These are phyloP conservation scores for Phania funesta DNA, from an alignment of 2,888 invertebrate genomes.

Conservation along the genomic window DNA sequence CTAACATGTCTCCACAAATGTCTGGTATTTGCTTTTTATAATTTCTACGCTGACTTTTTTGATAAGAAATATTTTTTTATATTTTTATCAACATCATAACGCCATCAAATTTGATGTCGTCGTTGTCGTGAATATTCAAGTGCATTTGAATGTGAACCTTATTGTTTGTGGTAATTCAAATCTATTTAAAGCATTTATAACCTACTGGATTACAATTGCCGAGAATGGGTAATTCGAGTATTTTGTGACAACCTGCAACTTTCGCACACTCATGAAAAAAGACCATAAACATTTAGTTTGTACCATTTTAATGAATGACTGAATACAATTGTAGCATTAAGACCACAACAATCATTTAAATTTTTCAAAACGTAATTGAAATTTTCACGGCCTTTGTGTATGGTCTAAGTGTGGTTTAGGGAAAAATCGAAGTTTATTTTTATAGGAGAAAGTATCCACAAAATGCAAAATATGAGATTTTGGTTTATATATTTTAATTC, in stretches of 20 bases:
- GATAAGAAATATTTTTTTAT: slow-evolving; percentile 28
- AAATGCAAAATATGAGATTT: background rate
- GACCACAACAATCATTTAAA: background rate
- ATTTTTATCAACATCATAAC: slow-evolving; percentile 7
- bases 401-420: slow-evolving; percentile 4
- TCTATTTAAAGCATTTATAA: slow-evolving; percentile 38
- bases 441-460: background rate
- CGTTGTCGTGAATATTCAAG: slow-evolving; percentile 4
- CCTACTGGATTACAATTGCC: background rate
- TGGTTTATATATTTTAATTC: too few species aligned
- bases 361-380: background rate
- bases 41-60: background rate
- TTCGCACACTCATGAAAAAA: background rate
- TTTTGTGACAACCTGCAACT: background rate
- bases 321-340: background rate
- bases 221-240: slow-evolving; percentile 34
- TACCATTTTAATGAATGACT: background rate
- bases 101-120: background rate
- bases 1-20: slow-evolving; percentile 10
- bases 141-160: slow-evolving; percentile 38
- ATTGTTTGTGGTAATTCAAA: background rate
- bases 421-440: background rate
- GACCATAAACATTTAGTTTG: background rate
- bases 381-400: slow-evolving; percentile 13
- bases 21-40: slow-evolving; percentile 28